Conservation (phyloP, 92 coral and sea anemone species). For the Siderastrea radians region DNA sequence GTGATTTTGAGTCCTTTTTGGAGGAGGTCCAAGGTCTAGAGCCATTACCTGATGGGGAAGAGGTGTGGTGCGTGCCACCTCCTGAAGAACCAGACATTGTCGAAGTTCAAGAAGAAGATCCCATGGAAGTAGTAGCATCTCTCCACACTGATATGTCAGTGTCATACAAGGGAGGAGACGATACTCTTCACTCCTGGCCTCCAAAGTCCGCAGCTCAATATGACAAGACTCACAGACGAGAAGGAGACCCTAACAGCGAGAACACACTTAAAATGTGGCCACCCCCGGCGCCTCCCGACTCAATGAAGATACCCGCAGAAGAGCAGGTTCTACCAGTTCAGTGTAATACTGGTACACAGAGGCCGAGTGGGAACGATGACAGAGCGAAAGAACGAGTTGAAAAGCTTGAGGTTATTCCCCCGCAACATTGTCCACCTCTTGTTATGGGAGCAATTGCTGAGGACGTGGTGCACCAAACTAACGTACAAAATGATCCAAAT, state of each 20-base stretch:
- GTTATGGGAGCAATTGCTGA: no score
- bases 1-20: constrained; percentile 68
- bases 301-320: constrained; percentile 38
- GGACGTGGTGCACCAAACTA: not conserved
- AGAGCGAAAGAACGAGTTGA: not conserved
- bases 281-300: constrained; percentile 89
- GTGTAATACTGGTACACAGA: not conserved
- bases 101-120: constrained; percentile 20
- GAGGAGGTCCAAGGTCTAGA: constrained; percentile 58
- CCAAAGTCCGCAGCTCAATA: constrained; percentile 81
- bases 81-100: constrained; percentile 63
- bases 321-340: constrained; percentile 9
- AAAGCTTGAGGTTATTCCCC: not conserved
- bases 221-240: constrained; percentile 23
- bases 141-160: not conserved
- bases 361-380: not conserved
- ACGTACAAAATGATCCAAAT: not conserved
- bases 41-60: constrained; percentile 73
- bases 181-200: constrained; percentile 90
- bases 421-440: not conserved
- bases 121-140: constrained; percentile 3
- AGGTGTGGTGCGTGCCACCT: constrained; percentile 79
- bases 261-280: constrained; percentile 87
- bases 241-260: constrained; percentile 32
- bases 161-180: constrained; percentile 57